A percentile compares a stretch with the other conserved stretches of the same genome.
These are phyloP conservation scores for Hipposideros armiger DNA, from an alignment of 2,113 vertebrate genomes.

Conservation along the genomic window DNA sequence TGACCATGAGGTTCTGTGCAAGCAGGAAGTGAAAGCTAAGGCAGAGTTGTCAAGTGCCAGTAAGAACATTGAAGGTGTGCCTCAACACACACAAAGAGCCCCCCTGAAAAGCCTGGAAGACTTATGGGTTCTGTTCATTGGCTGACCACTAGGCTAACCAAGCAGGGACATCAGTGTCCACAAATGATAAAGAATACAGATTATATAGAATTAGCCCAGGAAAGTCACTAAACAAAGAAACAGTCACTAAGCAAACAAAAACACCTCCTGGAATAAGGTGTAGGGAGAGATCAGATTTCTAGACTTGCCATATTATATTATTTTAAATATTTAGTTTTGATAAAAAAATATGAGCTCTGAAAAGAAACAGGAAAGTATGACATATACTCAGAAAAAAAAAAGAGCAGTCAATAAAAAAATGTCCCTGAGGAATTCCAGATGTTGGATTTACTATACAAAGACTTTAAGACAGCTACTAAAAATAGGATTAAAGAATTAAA, in stretches of 20 bases:
- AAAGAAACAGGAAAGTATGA: conserved; percentile 17
- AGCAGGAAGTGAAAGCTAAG: background rate
- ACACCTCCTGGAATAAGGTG: background rate
- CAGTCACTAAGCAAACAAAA: background rate
- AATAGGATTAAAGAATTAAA: background rate
- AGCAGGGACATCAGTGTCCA: background rate
- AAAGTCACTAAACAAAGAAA: conserved; percentile 15
- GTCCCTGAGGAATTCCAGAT: background rate
- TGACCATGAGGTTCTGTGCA: background rate
- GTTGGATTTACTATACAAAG: conserved; percentile 30
- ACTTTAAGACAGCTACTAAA: background rate
- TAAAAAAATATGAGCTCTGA: background rate
- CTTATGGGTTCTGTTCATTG: background rate
- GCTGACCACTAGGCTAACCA: background rate
- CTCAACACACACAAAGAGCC: background rate
- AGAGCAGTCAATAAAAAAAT: background rate
- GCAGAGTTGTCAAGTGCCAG: background rate
- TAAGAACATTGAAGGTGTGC: background rate
- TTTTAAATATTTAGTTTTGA: background rate
- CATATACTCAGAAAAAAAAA: background rate
- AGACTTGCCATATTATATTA: background rate
- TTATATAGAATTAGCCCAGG: background rate
- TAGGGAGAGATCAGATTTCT: background rate
- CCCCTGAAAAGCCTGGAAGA: background rate
- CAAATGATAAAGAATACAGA: background rate